A percentile compares a stretch with the other conserved stretches of the same genome.
These are phyloP conservation scores for Hypothenemus hampei DNA, from an alignment of 1,140 invertebrate species.

Conservation along the genomic window DNA sequence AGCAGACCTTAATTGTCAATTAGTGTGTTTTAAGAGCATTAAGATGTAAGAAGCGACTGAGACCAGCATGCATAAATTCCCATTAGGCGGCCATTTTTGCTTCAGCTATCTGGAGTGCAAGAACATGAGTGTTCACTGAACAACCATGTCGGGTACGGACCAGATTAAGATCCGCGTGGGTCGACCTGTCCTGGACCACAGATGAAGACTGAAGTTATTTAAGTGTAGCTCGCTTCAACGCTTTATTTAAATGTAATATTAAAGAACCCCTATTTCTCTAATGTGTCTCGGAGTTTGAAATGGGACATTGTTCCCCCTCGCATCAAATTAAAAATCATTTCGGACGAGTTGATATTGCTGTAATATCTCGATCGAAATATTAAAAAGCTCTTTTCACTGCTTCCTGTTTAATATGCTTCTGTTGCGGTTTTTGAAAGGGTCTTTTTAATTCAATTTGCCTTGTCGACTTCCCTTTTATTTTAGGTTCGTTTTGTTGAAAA, in stretches of 20 bases:
- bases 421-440: background rate
- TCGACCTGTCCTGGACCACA: conserved; percentile 15
- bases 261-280: too few species aligned
- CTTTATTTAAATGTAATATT: too few species aligned
- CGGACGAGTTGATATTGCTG: background rate
- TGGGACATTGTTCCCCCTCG: background rate
- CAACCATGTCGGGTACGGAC: conserved; percentile 23
- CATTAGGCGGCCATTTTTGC: conserved; percentile 32
- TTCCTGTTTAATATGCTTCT: too few species aligned
- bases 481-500: too few species aligned
- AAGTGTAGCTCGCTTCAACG: too few species aligned
- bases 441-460: too few species aligned
- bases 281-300: background rate
- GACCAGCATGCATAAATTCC: conserved; percentile 30
- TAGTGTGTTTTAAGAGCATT: conserved; percentile 34
- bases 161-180: conserved; percentile 29
- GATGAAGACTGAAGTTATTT: background rate
- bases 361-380: conserved; percentile 7
- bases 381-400: conserved; percentile 8
- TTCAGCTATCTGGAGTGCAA: conserved; percentile 31
- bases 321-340: conserved; percentile 8
- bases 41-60: conserved; percentile 30
- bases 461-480: too few species aligned
- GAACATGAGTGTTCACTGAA: conserved; percentile 37
- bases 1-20: conserved; percentile 32